These are phyloP conservation scores for Dastarcus helophoroides DNA, from an alignment of 2,888 invertebrate genomes.

Conservation along the genomic window DNA sequence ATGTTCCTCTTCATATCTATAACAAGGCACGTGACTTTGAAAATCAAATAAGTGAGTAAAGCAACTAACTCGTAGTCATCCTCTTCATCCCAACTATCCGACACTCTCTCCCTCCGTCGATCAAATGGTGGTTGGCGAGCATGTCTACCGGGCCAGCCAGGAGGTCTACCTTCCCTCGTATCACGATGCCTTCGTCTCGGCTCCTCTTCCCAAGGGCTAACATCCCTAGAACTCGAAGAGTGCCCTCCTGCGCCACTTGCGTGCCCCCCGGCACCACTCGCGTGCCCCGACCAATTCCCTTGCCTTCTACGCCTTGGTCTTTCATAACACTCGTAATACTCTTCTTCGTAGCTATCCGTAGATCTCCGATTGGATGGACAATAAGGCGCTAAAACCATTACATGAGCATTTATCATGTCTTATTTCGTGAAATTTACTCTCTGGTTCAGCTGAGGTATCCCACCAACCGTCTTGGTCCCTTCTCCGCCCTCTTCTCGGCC, in stretches of 20 bases:
- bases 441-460: conserved; percentile 36
- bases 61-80: conserved; percentile 57
- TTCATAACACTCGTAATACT: conserved; percentile 34
- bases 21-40: background rate
- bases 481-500: conserved; percentile 29
- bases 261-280: conserved; percentile 23
- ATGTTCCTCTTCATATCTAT: conserved; percentile 34
- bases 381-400: conserved; percentile 21
- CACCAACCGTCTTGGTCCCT: conserved; percentile 38
- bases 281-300: conserved; percentile 16
- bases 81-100: conserved; percentile 48
- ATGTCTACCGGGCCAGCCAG: conserved; percentile 37
- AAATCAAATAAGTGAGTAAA: background rate
- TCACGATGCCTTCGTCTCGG: conserved; percentile 39
- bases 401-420: background rate
- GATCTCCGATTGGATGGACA: conserved; percentile 31
- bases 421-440: no score
- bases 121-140: conserved; percentile 32
- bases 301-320: conserved; percentile 28
- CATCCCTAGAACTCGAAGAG: conserved; percentile 63
- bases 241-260: conserved; percentile 26
- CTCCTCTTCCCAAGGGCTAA: conserved; percentile 71
- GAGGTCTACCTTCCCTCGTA: conserved; percentile 32
- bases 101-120: conserved; percentile 40
- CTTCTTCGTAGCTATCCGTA: conserved; percentile 36